Conservation (phyloP, 2,797 vertebrate species). For the Enteromius fasciolatus region DNA sequence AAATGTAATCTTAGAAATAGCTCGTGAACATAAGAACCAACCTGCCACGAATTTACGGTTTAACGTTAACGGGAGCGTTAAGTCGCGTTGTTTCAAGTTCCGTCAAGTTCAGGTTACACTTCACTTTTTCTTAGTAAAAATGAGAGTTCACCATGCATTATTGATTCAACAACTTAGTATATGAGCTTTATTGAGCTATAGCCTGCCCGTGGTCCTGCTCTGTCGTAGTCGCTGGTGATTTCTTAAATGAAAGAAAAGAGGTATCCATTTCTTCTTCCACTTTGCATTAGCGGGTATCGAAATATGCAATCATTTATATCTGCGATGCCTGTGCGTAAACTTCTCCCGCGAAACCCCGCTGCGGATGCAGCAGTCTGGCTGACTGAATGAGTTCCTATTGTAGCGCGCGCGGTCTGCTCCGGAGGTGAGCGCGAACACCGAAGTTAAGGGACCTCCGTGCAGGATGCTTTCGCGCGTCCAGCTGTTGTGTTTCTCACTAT, state of each 20-base stretch:
- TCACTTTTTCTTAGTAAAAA: conserved; percentile 16
- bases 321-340: neutral
- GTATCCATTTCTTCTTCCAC: neutral
- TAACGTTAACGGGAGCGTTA: conserved; percentile 14
- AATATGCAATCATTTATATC: neutral
- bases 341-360: conserved; percentile 20
- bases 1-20: neutral
- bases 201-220: neutral
- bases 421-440: conserved; percentile 13
- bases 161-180: neutral
- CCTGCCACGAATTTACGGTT: conserved; percentile 16
- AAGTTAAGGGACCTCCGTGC: conserved; percentile 16
- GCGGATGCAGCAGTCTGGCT: conserved; percentile 35
- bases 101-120: conserved; percentile 4
- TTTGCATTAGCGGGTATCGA: neutral
- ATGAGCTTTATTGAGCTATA: neutral
- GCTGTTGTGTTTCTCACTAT: neutral
- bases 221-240: neutral
- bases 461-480: conserved; percentile 1
- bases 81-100: conserved; percentile 41
- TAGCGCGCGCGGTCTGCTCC: conserved; percentile 12
- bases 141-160: conserved; percentile 11
- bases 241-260: neutral
- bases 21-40: neutral
- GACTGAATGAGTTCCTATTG: conserved; percentile 20